Percentiles rank a stretch among this genome's conserved stretches.
These are phyloP conservation scores for Notothenia rossii DNA, from an alignment of 2,113 vertebrate species.

Conservation along the genomic window DNA sequence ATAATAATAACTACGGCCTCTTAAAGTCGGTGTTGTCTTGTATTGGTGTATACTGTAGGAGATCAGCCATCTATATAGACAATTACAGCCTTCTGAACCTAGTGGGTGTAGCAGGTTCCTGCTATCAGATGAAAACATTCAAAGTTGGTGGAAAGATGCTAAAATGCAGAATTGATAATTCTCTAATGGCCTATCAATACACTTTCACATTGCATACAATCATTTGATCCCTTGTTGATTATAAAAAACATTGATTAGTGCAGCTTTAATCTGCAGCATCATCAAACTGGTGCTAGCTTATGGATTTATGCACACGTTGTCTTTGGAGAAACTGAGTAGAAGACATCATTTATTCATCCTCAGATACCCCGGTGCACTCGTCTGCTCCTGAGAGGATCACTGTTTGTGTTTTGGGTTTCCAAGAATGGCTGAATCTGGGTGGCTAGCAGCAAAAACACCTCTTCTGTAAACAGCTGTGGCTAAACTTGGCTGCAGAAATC, in stretches of 20 bases:
- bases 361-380: background rate
- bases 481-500: slow-evolving; percentile 56
- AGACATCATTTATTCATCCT: background rate
- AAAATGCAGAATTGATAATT: background rate
- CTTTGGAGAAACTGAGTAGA: background rate
- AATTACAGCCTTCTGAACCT: no score
- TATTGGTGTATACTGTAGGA: no score
- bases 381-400: slow-evolving; percentile 4
- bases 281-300: background rate
- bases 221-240: background rate
- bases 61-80: no score
- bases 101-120: no score
- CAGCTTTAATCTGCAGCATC: background rate
- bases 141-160: no score
- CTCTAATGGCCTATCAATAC: background rate
- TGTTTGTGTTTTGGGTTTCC: slow-evolving; percentile 16
- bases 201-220: background rate
- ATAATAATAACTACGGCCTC: no score
- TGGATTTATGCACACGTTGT: no score
- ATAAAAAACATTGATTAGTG: background rate
- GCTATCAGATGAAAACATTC: no score
- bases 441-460: slow-evolving; percentile 54
- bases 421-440: slow-evolving; percentile 21
- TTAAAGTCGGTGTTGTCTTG: no score
- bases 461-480: slow-evolving; percentile 65